Base-by-base conservation (phyloP, 2,797 vertebrate species). In the Rhinoraja longicauda region DNA sequence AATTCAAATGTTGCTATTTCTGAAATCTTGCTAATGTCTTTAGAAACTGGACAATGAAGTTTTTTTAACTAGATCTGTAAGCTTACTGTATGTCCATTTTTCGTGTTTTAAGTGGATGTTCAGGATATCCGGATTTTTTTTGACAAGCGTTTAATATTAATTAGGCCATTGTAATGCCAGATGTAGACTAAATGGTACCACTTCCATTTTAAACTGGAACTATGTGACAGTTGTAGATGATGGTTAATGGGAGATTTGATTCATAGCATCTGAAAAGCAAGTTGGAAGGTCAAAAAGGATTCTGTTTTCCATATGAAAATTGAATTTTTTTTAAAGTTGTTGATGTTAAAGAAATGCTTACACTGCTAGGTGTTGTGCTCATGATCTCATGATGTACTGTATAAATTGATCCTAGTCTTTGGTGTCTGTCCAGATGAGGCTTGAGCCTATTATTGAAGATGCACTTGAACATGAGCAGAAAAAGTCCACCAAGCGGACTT, bases 401-500 rank as follows among this genome's bases (percentile, higher is more conserved):
- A 97, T 96, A 96, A 96, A 97, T 97, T 97, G 97, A 97, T 95
- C 95, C 96, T 95, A 94, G 96, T 97, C 96, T 97, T 97, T 97
- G 97, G 96, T 98, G 96, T 97, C 96, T 97, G 95, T 96, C 96
- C 96, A 99, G 98, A 99, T 98, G 95, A 98, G 98, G 96, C 97
- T 99, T 97, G 98, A 99, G 97, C 98, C 98, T 96, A 98, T 99
- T 96, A 98, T 99, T 96, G 98, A 99, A 96, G 98, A 99, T 95
- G 97, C 97, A 94, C 97, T 98, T 96, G 98, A 99, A 97, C 98
- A 99, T 95, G 98, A 99, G 97, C 98, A 99, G 97, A 99, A 99
- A 97, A 99, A 99, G 97, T 99, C 98, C 96, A 99, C 98, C 97
- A 99, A 99, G 97, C 98, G 98, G 96, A 99, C 98, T 95, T 98